A percentile compares a stretch with the other conserved stretches of the same genome.
phyloP scores from a whole-genome alignment of 2,797 vertebrate genomes.

The Labeo calbasu region DNA sequence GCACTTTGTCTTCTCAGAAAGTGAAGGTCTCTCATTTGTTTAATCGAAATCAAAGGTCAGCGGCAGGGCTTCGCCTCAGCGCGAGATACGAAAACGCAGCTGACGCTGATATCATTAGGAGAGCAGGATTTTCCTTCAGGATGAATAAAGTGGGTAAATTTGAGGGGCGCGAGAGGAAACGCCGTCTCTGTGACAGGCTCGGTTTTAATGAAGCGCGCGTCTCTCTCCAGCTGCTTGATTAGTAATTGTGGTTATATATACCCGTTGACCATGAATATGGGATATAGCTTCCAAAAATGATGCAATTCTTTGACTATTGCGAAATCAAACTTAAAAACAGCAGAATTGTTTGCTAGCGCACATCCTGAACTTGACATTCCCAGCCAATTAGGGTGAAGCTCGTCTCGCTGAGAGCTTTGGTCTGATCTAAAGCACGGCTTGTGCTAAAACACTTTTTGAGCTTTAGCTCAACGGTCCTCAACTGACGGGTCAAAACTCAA shows the following conservation, averaged over 20 bases:
- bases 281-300: constrained; percentile 36
- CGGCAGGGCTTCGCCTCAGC: constrained; percentile 69
- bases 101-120: constrained; percentile 41
- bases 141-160: background rate
- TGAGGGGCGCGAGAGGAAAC: background rate
- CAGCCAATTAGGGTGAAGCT: constrained; percentile 5
- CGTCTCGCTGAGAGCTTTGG: background rate
- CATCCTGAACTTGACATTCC: constrained; percentile 18
- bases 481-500: background rate
- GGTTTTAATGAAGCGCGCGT: constrained; percentile 36
- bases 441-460: background rate
- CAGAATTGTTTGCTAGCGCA: background rate
- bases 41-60: constrained; percentile 53
- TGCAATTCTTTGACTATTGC: constrained; percentile 45
- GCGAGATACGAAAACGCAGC: background rate
- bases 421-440: background rate
- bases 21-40: constrained; percentile 18
- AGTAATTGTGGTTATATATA: background rate
- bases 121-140: background rate
- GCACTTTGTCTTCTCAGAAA: background rate
- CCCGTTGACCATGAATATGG: constrained; percentile 19
- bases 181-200: constrained; percentile 30
- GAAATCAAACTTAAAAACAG: constrained; percentile 33
- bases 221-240: constrained; percentile 39
- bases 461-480: background rate